phyloP scores from a whole-genome alignment of 2,888 invertebrate species.

The Drosophila buzzatii region DNA sequence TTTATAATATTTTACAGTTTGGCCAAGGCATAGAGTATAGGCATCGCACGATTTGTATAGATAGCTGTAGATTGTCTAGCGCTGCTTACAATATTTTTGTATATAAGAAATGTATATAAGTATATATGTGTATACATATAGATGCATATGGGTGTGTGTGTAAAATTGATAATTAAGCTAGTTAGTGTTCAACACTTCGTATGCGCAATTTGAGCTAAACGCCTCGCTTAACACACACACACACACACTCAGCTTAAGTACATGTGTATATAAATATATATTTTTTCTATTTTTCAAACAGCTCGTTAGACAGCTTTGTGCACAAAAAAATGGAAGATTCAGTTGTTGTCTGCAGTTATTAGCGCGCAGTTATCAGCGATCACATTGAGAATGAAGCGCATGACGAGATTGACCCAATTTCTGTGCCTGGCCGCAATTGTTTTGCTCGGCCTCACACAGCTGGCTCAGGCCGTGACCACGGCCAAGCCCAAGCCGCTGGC shows the following conservation, averaged over 20 bases:
- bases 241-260: slow-evolving; percentile 17
- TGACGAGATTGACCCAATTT: slow-evolving; percentile 58
- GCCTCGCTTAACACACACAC: slow-evolving; percentile 53
- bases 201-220: slow-evolving; percentile 62
- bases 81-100: not conserved
- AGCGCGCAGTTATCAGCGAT: slow-evolving; percentile 62
- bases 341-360: slow-evolving; percentile 52
- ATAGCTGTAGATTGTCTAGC: not conserved
- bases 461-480: slow-evolving; percentile 52
- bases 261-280: not conserved
- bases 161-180: slow-evolving; percentile 55
- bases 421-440: slow-evolving; percentile 38
- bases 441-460: slow-evolving; percentile 45
- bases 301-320: slow-evolving; percentile 18
- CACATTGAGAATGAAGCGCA: slow-evolving; percentile 28
- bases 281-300: slow-evolving; percentile 13
- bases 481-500: slow-evolving; percentile 33
- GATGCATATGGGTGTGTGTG: not conserved
- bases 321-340: slow-evolving; percentile 46
- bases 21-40: not conserved
- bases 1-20: not conserved
- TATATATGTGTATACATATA: not conserved
- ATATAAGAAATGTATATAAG: not conserved
- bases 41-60: not conserved
- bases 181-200: slow-evolving; percentile 52